Evolutionary conservation across 2,888 invertebrate genomes (phyloP).

Genomic region (Hirudinaria manillensis): DNA sequence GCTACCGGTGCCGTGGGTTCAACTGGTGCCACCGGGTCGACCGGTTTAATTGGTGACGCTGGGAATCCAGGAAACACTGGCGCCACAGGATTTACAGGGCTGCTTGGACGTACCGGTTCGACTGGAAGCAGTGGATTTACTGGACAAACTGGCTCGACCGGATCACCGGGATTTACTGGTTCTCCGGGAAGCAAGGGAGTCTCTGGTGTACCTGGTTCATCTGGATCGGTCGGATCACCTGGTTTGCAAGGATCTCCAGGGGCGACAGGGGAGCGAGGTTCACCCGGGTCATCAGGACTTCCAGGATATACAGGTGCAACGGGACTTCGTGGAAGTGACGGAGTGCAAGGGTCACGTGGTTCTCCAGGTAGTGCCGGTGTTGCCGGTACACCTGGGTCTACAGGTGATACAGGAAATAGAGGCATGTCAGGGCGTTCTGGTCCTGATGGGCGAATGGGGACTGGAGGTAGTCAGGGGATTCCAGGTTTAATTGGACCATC

Average conservation of each 20-base stretch:
- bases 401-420: slow-evolving; percentile 23
- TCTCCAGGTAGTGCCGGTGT: neutral
- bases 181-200: neutral
- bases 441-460: neutral
- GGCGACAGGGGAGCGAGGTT: neutral
- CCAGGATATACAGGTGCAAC: slow-evolving; percentile 22
- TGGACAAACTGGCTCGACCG: neutral
- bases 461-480: neutral
- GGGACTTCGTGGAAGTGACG: neutral
- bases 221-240: slow-evolving; percentile 20
- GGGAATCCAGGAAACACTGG: slow-evolving; percentile 9
- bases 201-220: neutral
- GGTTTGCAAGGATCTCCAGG: neutral
- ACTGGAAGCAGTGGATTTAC: neutral
- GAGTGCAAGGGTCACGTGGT: neutral
- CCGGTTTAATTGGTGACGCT: too few species aligned
- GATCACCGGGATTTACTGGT: slow-evolving; percentile 7
- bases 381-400: neutral
- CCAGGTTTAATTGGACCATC: slow-evolving; percentile 2
- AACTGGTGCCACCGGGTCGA: neutral
- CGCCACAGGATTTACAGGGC: neutral
- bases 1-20: slow-evolving; percentile 25
- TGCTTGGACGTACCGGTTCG: neutral
- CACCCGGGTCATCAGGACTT: neutral
- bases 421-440: neutral